phyloP scores from a whole-genome alignment of 1,140 invertebrate genomes.

The Oryctes rhinoceros region DNA sequence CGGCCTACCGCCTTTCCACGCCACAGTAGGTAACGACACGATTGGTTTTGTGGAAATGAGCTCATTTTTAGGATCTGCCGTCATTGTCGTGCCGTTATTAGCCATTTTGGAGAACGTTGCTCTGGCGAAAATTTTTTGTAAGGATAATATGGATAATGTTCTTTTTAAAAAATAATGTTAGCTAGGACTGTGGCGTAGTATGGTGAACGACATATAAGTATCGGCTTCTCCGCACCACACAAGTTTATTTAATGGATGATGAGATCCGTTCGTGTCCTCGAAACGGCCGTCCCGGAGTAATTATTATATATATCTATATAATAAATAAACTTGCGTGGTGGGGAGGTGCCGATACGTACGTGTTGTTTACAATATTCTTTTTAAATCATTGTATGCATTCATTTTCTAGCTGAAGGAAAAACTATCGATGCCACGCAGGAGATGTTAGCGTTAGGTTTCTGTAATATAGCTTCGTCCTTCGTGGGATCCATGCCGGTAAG shows the following conservation, averaged over 20 bases:
- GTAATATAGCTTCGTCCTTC: slow-evolving; percentile 86
- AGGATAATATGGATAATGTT: slow-evolving; percentile 53
- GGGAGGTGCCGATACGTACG: not conserved
- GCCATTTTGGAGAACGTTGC: slow-evolving; percentile 86
- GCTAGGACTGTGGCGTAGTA: too few relatives aligned
- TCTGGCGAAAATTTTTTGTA: slow-evolving; percentile 86
- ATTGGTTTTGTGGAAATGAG: slow-evolving; percentile 72
- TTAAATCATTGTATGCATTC: not conserved
- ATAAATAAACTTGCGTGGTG: too few relatives aligned
- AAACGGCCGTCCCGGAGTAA: too few relatives aligned
- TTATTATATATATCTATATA: too few relatives aligned
- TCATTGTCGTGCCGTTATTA: slow-evolving; percentile 79
- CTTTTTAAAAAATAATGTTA: too few relatives aligned
- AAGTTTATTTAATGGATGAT: too few relatives aligned
- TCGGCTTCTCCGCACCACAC: too few relatives aligned
- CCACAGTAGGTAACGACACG: slow-evolving; percentile 67
- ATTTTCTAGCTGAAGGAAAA: slow-evolving; percentile 53
- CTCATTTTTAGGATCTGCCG: slow-evolving; percentile 70
- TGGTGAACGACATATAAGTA: too few relatives aligned
- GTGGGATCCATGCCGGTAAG: slow-evolving; percentile 87
- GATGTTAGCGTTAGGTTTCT: slow-evolving; percentile 80
- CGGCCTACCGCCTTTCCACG: slow-evolving; percentile 68
- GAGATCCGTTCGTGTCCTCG: too few relatives aligned
- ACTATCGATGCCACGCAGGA: slow-evolving; percentile 78
- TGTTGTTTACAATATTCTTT: not conserved